Conservation (phyloP, 2,113 vertebrate genomes). For the Orthonyx spaldingii region DNA sequence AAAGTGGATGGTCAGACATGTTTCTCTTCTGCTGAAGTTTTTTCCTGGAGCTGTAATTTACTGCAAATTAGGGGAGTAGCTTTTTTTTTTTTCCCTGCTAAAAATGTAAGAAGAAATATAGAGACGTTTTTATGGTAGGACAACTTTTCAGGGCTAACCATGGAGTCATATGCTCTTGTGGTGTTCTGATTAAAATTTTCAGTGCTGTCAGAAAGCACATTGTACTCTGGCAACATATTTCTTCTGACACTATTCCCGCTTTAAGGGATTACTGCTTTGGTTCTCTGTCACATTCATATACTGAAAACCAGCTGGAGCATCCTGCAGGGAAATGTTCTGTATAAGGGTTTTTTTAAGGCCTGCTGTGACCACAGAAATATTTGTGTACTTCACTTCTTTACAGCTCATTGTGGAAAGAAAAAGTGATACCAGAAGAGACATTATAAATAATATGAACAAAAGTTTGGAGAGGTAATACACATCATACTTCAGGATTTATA, state of each 20-base stretch:
- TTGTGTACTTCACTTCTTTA: neutral
- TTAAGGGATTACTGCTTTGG: neutral
- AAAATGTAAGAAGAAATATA: conserved; percentile 30
- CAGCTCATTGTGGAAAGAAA: neutral
- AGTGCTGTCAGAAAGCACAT: neutral
- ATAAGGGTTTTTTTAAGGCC: neutral
- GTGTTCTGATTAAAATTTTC: neutral
- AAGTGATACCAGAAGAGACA: neutral
- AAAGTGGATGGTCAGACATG: neutral
- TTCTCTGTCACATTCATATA: neutral
- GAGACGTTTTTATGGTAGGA: neutral
- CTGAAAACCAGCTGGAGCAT: neutral
- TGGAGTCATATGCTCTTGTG: neutral
- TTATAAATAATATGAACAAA: neutral
- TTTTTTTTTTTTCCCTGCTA: neutral
- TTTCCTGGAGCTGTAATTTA: conserved; percentile 26
- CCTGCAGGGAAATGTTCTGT: neutral
- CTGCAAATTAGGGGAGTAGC: neutral
- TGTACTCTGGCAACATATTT: neutral
- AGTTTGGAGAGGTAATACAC: neutral
- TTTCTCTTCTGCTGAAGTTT: conserved; percentile 8
- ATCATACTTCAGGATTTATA: neutral
- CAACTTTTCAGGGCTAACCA: neutral
- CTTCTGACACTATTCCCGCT: neutral
- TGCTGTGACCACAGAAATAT: neutral